These are phyloP conservation scores for Trichopoda pennipes DNA, from an alignment of 2,888 invertebrate species.

Conservation along the genomic window DNA sequence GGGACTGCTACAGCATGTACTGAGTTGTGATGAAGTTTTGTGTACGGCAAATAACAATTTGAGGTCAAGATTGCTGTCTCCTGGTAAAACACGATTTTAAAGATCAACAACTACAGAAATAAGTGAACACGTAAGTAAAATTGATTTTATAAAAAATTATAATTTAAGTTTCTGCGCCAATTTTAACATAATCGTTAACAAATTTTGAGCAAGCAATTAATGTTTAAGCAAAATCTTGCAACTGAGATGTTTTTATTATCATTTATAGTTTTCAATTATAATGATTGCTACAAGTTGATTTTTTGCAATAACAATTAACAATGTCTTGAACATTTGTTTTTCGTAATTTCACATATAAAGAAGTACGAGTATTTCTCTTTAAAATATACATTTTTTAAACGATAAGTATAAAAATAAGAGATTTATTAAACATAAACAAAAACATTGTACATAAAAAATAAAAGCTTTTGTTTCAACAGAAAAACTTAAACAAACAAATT, in stretches of 20 bases:
- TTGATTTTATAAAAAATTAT: no score
- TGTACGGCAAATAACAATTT: no score
- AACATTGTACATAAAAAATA: slow-evolving; percentile 31
- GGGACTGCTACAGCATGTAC: no score
- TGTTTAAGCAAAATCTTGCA: neutral
- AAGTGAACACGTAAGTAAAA: no score
- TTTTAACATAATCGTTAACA: no score
- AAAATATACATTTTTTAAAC: neutral
- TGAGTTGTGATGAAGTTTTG: no score
- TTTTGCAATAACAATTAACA: neutral
- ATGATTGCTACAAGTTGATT: neutral
- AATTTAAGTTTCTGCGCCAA: no score
- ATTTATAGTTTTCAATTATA: neutral
- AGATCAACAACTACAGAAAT: no score
- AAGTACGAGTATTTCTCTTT: slow-evolving; percentile 3
- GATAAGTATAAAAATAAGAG: slow-evolving; percentile 8
- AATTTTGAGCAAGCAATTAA: no score
- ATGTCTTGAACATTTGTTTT: neutral
- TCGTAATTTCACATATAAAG: slow-evolving; percentile 8
- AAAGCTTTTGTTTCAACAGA: slow-evolving; percentile 2
- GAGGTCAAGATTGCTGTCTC: no score
- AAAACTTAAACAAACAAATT: slow-evolving; percentile 6
- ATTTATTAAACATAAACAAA: slow-evolving; percentile 20
- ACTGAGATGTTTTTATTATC: neutral
- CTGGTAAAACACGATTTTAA: no score